Conservation (phyloP, 2,797 vertebrate species). For the Morus bassanus region DNA sequence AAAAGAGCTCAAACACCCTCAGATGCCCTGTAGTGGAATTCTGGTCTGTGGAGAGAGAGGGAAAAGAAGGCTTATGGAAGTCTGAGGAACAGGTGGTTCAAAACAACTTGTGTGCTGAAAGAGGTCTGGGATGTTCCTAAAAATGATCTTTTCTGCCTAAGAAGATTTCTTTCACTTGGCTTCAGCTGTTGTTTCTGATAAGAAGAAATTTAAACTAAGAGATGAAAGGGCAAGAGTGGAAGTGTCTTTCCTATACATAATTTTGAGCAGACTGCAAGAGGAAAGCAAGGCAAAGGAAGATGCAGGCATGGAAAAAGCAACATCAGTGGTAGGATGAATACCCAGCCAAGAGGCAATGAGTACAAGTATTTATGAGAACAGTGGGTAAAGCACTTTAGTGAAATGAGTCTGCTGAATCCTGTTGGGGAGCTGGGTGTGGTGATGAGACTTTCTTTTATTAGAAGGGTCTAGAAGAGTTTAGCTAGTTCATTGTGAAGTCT, state of each 20-base stretch:
- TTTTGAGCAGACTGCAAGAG: neutral
- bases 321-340: neutral
- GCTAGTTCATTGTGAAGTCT: neutral
- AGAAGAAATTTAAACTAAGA: neutral
- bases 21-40: neutral
- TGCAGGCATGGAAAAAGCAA: neutral
- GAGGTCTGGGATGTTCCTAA: neutral
- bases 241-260: neutral
- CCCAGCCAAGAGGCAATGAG: neutral
- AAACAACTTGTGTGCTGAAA: neutral
- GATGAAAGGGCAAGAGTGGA: neutral
- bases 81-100: neutral
- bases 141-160: neutral
- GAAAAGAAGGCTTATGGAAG: neutral
- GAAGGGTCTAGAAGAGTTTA: neutral
- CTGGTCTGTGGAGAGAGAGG: neutral
- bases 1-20: neutral
- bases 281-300: neutral
- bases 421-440: neutral
- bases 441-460: neutral
- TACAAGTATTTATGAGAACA: neutral
- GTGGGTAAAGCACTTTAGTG: neutral
- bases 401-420: neutral
- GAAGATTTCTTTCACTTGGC: neutral
- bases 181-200: neutral